These are phyloP conservation scores for Lepidurus packardi DNA, from an alignment of 1,140 invertebrate species.

Conservation along the genomic window DNA sequence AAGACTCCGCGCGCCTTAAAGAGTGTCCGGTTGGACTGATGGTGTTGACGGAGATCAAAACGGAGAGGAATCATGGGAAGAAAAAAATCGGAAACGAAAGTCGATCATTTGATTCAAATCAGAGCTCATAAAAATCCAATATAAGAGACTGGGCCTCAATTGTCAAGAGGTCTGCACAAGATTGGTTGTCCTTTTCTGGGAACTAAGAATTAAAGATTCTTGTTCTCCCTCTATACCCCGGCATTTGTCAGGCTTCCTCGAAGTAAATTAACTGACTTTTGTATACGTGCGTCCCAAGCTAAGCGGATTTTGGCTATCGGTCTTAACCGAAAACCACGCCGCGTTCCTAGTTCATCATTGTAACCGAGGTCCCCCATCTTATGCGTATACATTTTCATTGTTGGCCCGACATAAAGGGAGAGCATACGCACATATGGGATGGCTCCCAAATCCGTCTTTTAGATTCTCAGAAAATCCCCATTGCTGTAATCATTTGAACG, in stretches of 20 bases:
- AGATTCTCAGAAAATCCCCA: background rate
- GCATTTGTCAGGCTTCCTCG: background rate
- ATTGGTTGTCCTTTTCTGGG: no score
- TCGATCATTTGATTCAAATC: no score
- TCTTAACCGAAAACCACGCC: background rate
- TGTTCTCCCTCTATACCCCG: background rate
- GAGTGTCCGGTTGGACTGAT: background rate
- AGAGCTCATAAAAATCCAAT: no score
- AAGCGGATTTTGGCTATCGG: background rate
- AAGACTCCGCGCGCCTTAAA: background rate
- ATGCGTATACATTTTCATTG: background rate
- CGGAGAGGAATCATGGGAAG: no score
- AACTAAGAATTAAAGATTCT: no score
- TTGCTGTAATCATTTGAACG: background rate
- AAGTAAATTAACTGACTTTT: slow-evolving; percentile 1
- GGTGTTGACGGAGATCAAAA: no score
- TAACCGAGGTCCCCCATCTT: background rate
- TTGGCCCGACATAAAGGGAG: background rate
- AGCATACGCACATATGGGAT: background rate
- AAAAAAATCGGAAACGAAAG: no score
- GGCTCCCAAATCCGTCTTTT: background rate
- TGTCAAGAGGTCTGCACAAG: no score
- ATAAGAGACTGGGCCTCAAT: no score
- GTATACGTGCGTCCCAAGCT: background rate
- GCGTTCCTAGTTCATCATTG: background rate